Base-by-base conservation (phyloP, 2,888 invertebrate species). In the Frankliniella fusca region DNA sequence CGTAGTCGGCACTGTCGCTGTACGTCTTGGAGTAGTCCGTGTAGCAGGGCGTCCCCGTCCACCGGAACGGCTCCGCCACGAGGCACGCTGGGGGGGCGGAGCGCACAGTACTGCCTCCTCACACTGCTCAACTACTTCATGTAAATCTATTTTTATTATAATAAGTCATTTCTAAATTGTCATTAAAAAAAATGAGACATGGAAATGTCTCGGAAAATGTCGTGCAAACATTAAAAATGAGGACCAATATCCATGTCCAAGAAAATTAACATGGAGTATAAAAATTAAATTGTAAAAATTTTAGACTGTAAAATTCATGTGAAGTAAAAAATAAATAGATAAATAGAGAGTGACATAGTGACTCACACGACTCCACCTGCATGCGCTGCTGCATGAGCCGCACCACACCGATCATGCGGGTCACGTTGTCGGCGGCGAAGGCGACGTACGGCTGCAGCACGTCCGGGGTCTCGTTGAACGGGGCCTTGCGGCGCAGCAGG, bases 381-480 rank as follows among this genome's bases (percentile, higher is more conserved):
- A 76, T 76, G 23, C 70, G 70, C 10, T 27, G 70, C 27, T 76
- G 70, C 9, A 27, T 23, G 10, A 76, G 23, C 27, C 27, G 70
- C 23, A 76, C 27, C 70, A 76, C 70, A 1, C 70, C 70, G 27
- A 76, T 76, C 70, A 76, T 76, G 12, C 70, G 70, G 23, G 70
- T 76, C 23, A 76, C 70, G 70, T 76, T 76, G 70, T 76, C 70
- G 10, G 70, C 23, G 27, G 70, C 27, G 70, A 76, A 76, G 23
- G 70, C 70, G 27, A 76, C 27, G 70, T 11, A 76, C 11, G 70
- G 70, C 12, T 76, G 70, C 23, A 70, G 12, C 23, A 76, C 70
- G 70, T 76, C 70, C 27, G 70, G 70, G 1, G 70, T 76, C 70
- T 23, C 70, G 27, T 76, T 76, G 12, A 27, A 27, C 2, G 70